Evolutionary conservation across 2,888 invertebrate genomes (phyloP).

Genomic region (Aleiodes alternator): DNA sequence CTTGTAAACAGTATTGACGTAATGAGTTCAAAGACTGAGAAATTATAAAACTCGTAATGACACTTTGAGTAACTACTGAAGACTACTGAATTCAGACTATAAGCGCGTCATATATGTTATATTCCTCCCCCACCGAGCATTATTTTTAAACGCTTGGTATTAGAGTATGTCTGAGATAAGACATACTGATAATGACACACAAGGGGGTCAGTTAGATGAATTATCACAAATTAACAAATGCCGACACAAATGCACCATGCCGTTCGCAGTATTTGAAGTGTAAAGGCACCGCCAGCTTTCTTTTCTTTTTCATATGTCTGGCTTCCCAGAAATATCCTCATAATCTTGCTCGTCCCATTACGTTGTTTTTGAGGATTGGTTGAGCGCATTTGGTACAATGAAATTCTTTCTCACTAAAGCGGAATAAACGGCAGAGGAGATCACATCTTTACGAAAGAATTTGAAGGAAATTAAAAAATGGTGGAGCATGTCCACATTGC

Average conservation of each 20-base stretch:
- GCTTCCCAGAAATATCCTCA: constrained; percentile 11
- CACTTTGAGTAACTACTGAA: neutral
- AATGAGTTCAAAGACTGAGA: constrained; percentile 33
- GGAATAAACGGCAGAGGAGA: neutral
- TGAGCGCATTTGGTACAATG: neutral
- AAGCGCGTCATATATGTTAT: neutral
- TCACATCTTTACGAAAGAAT: too few relatives aligned
- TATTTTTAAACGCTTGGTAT: neutral
- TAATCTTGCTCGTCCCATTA: neutral
- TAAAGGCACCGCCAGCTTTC: constrained; percentile 13
- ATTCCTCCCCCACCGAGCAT: constrained; percentile 24
- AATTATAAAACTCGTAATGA: neutral
- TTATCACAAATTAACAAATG: neutral
- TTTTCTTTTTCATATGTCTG: neutral
- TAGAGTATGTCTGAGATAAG: constrained; percentile 2
- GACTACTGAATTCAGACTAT: neutral
- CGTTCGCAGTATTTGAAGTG: neutral
- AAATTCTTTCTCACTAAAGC: neutral
- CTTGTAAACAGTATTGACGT: constrained; percentile 1
- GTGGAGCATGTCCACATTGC: too few relatives aligned
- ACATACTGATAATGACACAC: neutral
- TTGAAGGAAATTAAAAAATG: too few relatives aligned
- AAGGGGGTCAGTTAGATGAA: neutral
- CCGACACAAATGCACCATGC: neutral
- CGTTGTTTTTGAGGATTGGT: neutral